Base-by-base conservation (phyloP, 2,888 invertebrate species). In the Pristionchus japonicus region DNA sequence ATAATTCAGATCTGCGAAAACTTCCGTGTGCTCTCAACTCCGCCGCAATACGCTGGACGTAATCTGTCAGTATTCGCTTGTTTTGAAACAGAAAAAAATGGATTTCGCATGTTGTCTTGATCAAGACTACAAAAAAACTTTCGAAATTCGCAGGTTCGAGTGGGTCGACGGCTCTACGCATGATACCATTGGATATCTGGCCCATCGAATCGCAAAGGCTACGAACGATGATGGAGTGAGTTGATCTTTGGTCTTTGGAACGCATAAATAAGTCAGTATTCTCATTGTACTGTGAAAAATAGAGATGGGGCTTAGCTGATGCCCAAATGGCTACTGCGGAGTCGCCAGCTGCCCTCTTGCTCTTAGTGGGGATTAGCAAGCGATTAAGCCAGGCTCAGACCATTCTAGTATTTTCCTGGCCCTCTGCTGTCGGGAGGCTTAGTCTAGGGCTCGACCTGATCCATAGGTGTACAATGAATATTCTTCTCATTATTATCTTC, bases 11-110 rank as follows among this genome's bases (percentile, higher is more conserved):
- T 83, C 82, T 83, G 82, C 34, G 82, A 52, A 15, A 34, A 37
- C 34, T 83, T 83, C 82, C 82, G 82, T 31, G 82, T 83, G n/a
- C 82, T 83, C 3, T 83, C 82, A 31, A 52, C 34, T 17, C 82
- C 82, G 4, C 31, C 31, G 0, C 82, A n/a, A 0, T 83, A 83
- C 20, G 34, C 49, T 31, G 82, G 82, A 7, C 49, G 43, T 15
- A 13, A 43, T 52, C 27, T 83, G 82, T 83, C 11, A 49, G 82
- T 83, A 2, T 15, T n/a, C n/a, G n/a, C n/a, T n/a, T n/a, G n/a
- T n/a, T n/a, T n/a, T n/a, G n/a, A n/a, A n/a, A n/a, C n/a, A n/a
- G n/a, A n/a, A n/a, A n/a, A n/a, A n/a, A n/a, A n/a, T n/a, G n/a
- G n/a, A n/a, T n/a, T n/a, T n/a, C n/a, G n/a, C n/a, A n/a, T n/a